Evolutionary conservation across 2,797 vertebrate species (phyloP), one percentile per base, ranked within the genome.

Genomic region (Muraenolepis orangiensis): DNA sequence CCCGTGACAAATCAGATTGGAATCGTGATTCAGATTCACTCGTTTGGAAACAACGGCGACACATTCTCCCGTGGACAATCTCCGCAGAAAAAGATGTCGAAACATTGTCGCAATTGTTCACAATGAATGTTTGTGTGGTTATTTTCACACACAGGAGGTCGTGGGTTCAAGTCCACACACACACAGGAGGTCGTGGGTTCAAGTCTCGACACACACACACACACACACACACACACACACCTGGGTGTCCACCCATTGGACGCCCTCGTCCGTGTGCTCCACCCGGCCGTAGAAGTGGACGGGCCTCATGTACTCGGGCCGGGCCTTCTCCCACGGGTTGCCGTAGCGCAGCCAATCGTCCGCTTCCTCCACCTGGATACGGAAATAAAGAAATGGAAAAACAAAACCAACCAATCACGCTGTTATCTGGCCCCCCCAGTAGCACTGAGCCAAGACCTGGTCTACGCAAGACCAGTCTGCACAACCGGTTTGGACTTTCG

Each of bases 301-400:
- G 0, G 96, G 96, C 1, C 96, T 91, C 86, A 87, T 96, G 85
- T 96, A 97, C 85, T 98, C 96, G 0, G 96, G 96, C 0, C 96
- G 95, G 7, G 96, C 96, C 85, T 98, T 98, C 90, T 98, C 96
- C 96, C 96, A 98, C 66, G 96, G 95, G 85, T 98, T 98, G 6
- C 96, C 96, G 0, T 96, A 97, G 13, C 96, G 95, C 84, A 98
- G 92, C 96, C 96, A 98, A 87, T 98, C 96, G 2, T 98, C 96
- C 0, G 96, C 96, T 80, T 97, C 96, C 46, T 98, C 96, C 82
- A 96, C 91, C 96, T 97, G 87, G 68, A 20, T 23, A 6, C 32
- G 29, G 8, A 30, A 67, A 30, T 29, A 16, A 14, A 66, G 2
- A 61, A 20, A 34, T 34, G 3, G 3, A 34, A 20, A n/a, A 46